These are phyloP conservation scores for Coleophora deauratella DNA, from an alignment of 2,888 invertebrate genomes.

Conservation along the genomic window DNA sequence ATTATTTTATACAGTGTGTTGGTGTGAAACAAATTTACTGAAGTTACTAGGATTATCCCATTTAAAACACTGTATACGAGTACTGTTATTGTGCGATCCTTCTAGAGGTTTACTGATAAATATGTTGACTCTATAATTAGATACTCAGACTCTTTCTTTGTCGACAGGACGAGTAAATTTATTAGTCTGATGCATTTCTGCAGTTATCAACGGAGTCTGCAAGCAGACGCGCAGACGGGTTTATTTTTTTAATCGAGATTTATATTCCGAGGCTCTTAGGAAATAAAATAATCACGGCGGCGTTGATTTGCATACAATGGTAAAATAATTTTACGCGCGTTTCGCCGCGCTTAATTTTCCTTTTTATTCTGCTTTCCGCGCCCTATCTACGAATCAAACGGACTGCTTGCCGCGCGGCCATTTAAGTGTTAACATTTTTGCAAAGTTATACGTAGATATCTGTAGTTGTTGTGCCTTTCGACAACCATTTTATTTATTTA, in stretches of 20 bases:
- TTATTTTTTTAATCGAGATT: slow-evolving; percentile 63
- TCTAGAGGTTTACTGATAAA: too few relatives aligned
- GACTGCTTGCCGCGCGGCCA: slow-evolving; percentile 47
- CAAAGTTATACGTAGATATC: slow-evolving; percentile 24
- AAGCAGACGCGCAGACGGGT: slow-evolving; percentile 41
- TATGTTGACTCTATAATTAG: too few relatives aligned
- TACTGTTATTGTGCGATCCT: too few relatives aligned
- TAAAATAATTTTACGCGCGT: slow-evolving; percentile 75
- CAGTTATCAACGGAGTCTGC: slow-evolving; percentile 34
- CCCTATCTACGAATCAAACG: slow-evolving; percentile 72
- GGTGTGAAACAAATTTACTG: too few relatives aligned
- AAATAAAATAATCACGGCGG: slow-evolving; percentile 73
- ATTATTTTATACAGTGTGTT: too few relatives aligned
- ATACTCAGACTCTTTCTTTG: too few relatives aligned
- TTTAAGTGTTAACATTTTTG: slow-evolving; percentile 69
- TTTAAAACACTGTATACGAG: too few relatives aligned
- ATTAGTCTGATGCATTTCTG: too few relatives aligned
- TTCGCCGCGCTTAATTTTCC: slow-evolving; percentile 71
- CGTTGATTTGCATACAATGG: slow-evolving; percentile 73
- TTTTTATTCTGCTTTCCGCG: slow-evolving; percentile 69
- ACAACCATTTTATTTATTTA: neutral
- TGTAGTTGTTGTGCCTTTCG: neutral
- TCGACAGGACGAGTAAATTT: too few relatives aligned
- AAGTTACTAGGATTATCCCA: too few relatives aligned
- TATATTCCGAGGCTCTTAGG: slow-evolving; percentile 67